Base-by-base conservation (phyloP, 2,888 invertebrate genomes). In the Sesia bembeciformis region DNA sequence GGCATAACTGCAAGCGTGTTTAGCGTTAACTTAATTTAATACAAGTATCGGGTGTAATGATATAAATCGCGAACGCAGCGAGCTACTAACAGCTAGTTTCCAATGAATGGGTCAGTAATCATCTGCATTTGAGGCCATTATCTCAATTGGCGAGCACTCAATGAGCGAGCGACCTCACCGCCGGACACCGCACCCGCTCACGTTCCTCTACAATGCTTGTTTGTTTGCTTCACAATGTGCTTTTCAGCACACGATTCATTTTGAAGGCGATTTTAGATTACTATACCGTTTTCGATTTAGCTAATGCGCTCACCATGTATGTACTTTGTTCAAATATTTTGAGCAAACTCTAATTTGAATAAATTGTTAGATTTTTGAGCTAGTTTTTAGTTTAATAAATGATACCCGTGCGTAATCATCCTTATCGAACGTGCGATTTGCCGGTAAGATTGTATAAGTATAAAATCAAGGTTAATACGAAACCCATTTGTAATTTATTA, bases 111-210 rank as follows among this genome's bases (percentile, higher is more conserved):
- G 76, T 76, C 79, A 81, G 86, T 86, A 87, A 88, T 88, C 81
- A 86, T 87, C 76, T 87, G 84, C 85, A 85, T 86, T 85, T 84
- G 83, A 77, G 74, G 76, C 80, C 76, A 87, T 89, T 88, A 87
- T 82, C 81, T 88, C 86, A 88, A 89, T 89, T 88, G 88, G 80
- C 83, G 78, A 76, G 76, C 70, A 70, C 78, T 81, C 82, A 86
- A 79, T 85, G 85, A 81, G 77, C 65, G 67, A 55, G 62, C 79
- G 82, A 76, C 83, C 81, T 85, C 81, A 68, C 60, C 39, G 72
- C 78, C 85, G 85, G 84, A 83, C 84, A 78, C 85, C 85, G 85
- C 88, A 74, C 86, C 84, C 82, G 83, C 65, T 41, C 54, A 54
- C 54, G 56, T 39, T 53, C 52, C 68, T 52, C 67, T 60, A 76